phyloP scores from a whole-genome alignment of 2,113 vertebrate species.

The Hiodon alosoides region DNA sequence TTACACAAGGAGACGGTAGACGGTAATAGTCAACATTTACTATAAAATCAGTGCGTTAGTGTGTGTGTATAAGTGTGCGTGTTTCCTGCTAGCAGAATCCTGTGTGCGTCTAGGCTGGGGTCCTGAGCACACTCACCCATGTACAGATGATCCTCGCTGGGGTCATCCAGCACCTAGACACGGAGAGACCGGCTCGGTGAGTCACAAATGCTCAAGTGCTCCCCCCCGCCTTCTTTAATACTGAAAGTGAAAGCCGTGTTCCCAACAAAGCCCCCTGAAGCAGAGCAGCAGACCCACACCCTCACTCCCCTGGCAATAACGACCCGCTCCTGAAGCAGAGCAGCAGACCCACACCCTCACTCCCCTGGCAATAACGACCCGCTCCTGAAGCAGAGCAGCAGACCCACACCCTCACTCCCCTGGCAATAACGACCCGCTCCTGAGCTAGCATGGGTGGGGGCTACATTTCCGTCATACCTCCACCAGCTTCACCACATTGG shows the following conservation, averaged over 20 bases:
- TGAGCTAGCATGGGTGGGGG: not conserved
- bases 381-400: not conserved
- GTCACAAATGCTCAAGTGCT: not conserved
- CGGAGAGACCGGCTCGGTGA: conserved; percentile 24
- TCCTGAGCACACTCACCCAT: conserved; percentile 76
- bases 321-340: not conserved
- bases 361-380: not conserved
- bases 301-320: not conserved
- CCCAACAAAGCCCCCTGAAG: not conserved
- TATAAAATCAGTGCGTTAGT: not conserved
- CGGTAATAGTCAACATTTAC: no score
- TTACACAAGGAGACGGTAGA: not conserved
- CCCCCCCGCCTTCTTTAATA: no score
- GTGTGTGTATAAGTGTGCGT: conserved; percentile 2
- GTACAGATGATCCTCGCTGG: conserved; percentile 94
- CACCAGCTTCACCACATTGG: conserved; percentile 93
- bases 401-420: not conserved
- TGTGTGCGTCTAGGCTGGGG: not conserved
- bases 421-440: no score
- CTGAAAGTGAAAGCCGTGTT: no score
- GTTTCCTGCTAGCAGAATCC: not conserved
- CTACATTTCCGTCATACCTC: conserved; percentile 63
- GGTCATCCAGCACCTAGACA: conserved; percentile 91
- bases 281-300: not conserved
- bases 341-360: not conserved